Conservation (phyloP, 2,888 invertebrate genomes). For the Pachliopta kotzebuea region DNA sequence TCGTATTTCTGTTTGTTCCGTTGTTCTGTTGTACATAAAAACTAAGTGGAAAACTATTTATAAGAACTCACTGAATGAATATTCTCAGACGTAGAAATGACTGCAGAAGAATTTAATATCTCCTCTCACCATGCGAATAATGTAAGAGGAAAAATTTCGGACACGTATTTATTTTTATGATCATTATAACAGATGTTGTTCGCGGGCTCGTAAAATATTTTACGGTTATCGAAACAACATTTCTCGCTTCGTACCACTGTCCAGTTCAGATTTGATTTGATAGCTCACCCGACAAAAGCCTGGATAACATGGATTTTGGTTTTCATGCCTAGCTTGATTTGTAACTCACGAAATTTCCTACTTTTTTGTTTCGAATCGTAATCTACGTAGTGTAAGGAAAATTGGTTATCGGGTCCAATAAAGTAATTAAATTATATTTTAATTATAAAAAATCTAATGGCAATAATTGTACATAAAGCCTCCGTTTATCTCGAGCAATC, state of each 20-base stretch:
- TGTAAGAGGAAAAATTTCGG: not conserved
- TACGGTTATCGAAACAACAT: slow-evolving; percentile 12
- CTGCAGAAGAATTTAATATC: not conserved
- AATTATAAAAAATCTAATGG: no score
- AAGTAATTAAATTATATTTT: no score
- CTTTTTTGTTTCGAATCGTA: no score
- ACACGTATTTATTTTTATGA: slow-evolving; percentile 10
- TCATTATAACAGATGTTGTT: slow-evolving; percentile 16
- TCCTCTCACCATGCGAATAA: not conserved
- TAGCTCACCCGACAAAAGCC: not conserved
- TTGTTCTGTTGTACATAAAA: no score
- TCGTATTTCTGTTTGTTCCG: no score
- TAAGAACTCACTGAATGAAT: no score
- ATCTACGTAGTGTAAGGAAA: no score
- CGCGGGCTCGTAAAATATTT: slow-evolving; percentile 11
- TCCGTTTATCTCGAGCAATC: not conserved
- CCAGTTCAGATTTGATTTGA: slow-evolving; percentile 5
- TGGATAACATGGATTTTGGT: not conserved
- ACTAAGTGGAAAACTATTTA: no score
- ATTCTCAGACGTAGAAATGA: not conserved
- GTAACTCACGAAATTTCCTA: not conserved
- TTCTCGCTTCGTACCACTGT: not conserved
- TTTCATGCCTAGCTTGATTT: not conserved
- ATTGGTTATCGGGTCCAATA: no score
- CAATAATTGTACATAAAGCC: no score